These are phyloP conservation scores for Iguana delicatissima DNA, from an alignment of 2,797 vertebrate genomes.

Conservation along the genomic window DNA sequence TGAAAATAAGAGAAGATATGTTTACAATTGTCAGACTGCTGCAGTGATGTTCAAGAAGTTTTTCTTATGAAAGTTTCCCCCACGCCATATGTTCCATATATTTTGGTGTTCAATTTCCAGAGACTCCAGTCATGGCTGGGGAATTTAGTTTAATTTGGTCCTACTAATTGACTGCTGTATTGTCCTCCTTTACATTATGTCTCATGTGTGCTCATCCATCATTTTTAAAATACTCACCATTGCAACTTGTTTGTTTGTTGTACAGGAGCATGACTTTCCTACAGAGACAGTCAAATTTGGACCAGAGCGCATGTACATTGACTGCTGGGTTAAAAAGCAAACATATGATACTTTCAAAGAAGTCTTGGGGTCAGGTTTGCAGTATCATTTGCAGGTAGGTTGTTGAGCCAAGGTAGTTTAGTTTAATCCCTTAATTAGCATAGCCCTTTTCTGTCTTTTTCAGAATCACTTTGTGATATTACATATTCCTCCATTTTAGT, in stretches of 20 bases:
- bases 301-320: constrained; percentile 95
- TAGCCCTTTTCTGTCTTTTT: background rate
- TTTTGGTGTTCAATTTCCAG: too few species aligned
- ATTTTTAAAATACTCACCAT: constrained; percentile 30
- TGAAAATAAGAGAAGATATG: background rate
- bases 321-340: constrained; percentile 96
- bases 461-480: background rate
- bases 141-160: background rate
- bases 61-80: background rate
- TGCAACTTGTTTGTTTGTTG: constrained; percentile 40
- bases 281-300: constrained; percentile 95
- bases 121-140: background rate
- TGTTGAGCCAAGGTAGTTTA: background rate
- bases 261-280: constrained; percentile 92
- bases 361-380: constrained; percentile 95
- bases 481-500: background rate
- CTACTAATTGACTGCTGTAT: background rate
- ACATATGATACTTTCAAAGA: constrained; percentile 95
- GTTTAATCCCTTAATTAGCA: background rate
- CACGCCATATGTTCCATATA: too few species aligned
- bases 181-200: background rate
- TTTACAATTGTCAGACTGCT: background rate
- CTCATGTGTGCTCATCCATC: background rate
- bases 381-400: constrained; percentile 95
- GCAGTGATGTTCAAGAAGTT: background rate